Percentiles rank a stretch among this genome's conserved stretches.
phyloP scores from a whole-genome alignment of 1,140 invertebrate genomes.

The Hypsibius dujardini region DNA sequence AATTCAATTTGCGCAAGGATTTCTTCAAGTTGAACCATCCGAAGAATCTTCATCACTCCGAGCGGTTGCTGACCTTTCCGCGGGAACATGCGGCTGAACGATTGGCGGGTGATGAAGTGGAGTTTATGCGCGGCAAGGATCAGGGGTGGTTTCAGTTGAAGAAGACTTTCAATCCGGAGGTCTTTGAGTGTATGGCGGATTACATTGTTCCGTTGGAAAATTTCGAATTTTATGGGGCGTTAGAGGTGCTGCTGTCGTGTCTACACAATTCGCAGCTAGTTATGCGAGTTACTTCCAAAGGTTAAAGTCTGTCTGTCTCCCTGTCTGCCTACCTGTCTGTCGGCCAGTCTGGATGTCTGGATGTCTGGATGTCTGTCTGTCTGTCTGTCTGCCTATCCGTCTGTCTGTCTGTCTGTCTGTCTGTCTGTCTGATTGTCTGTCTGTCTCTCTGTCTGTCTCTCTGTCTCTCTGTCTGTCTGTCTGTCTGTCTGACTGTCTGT shows the following conservation, averaged over 20 bases:
- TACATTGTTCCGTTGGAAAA: slow-evolving; percentile 5
- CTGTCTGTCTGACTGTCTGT: not conserved
- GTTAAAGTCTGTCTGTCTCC: not conserved
- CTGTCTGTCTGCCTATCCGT: not conserved
- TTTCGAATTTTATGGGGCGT: not conserved
- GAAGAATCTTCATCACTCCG: not conserved
- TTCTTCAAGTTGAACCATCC: not conserved
- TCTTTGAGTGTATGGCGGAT: not conserved
- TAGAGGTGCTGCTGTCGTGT: not conserved
- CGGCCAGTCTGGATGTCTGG: not conserved
- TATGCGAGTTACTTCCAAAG: not conserved
- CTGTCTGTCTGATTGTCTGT: no score
- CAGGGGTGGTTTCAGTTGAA: not conserved
- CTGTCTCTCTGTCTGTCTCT: not conserved
- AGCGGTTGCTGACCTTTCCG: not conserved
- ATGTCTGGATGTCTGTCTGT: not conserved
- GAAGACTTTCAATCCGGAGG: not conserved
- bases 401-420: not conserved
- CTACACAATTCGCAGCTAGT: not conserved
- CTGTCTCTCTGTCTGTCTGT: not conserved
- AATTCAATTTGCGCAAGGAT: not conserved
- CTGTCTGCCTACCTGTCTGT: not conserved
- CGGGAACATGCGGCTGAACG: not conserved
- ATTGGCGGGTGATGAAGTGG: not conserved
- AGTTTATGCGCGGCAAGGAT: not conserved